A percentile compares a stretch with the other conserved stretches of the same genome.
Evolutionary conservation across 2,113 vertebrate genomes (phyloP).

Genomic region (Limnothrissa miodon): DNA sequence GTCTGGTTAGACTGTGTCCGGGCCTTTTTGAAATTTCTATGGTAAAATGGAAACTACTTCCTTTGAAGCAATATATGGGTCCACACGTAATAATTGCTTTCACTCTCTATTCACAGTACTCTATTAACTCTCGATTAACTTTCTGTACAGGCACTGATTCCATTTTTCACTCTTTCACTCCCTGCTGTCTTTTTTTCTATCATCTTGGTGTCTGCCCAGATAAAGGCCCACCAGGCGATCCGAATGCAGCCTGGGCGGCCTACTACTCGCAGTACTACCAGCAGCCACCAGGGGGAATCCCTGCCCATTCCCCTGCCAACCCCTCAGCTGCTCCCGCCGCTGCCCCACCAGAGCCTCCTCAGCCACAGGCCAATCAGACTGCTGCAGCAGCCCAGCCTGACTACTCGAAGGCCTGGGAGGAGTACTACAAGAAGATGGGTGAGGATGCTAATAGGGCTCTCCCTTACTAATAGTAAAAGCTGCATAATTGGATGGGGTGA

Average conservation of each 20-base stretch:
- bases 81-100: no score
- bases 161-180: constrained; percentile 29
- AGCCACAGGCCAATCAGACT: constrained; percentile 53
- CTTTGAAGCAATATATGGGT: no score
- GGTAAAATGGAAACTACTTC: no score
- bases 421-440: constrained; percentile 93
- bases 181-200: constrained; percentile 10
- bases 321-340: constrained; percentile 68
- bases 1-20: no score
- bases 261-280: constrained; percentile 94
- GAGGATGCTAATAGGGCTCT: constrained; percentile 40
- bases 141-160: not conserved
- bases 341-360: constrained; percentile 70
- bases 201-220: constrained; percentile 55
- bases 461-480: no score
- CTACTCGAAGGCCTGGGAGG: constrained; percentile 93
- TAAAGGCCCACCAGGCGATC: constrained; percentile 80
- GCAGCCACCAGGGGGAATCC: constrained; percentile 81
- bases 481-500: no score
- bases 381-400: constrained; percentile 81
- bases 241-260: constrained; percentile 89
- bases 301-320: constrained; percentile 73
- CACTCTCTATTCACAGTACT: not conserved
- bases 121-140: not conserved
- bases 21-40: no score